Evolutionary conservation across 2,797 vertebrate genomes (phyloP).

Genomic region (Acipenser transmontanus): DNA sequence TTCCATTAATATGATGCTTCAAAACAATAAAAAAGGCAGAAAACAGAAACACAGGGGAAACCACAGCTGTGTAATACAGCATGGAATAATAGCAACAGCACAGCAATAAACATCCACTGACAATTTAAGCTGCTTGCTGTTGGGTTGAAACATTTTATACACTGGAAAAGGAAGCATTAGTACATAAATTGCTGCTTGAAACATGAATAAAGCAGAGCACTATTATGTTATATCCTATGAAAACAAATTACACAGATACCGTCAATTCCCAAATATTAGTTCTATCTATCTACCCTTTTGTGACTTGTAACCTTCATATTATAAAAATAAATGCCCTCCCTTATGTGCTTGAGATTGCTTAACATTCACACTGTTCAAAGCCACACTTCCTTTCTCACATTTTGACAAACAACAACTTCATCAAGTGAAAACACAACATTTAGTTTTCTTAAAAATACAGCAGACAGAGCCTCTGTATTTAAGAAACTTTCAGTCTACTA

Average conservation of each 20-base stretch:
- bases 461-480: conserved; percentile 55
- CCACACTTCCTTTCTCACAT: no score
- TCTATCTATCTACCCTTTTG: no score
- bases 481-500: conserved; percentile 18
- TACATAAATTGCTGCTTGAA: conserved; percentile 54
- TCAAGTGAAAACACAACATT: background rate
- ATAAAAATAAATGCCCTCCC: no score
- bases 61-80: no score
- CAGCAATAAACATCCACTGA: conserved; percentile 48
- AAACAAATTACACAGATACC: conserved; percentile 44
- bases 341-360: no score
- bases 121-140: conserved; percentile 32
- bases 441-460: conserved; percentile 29
- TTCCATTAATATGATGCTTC: no score
- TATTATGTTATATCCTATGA: conserved; percentile 57
- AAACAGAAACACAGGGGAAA: no score
- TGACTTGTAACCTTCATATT: no score
- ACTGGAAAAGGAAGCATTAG: conserved; percentile 35
- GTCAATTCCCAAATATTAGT: no score
- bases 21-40: no score
- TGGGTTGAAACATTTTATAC: conserved; percentile 43
- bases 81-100: background rate
- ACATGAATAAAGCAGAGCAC: conserved; percentile 53
- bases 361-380: no score
- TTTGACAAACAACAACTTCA: no score